Conservation (phyloP, 2,113 vertebrate species). For the Nesospiza acunhae region DNA sequence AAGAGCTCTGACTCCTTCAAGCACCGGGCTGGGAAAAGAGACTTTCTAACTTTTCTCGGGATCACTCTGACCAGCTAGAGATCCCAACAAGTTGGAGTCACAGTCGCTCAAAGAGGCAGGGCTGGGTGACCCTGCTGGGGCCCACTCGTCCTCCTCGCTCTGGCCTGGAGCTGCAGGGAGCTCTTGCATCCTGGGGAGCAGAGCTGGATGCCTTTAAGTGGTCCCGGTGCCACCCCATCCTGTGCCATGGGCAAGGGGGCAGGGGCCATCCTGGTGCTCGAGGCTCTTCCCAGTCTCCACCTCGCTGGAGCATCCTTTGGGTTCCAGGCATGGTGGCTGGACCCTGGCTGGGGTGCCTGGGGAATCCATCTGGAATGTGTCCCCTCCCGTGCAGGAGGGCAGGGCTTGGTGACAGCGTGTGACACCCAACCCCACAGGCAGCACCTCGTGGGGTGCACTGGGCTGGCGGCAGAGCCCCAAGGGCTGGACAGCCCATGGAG, state of each 20-base stretch:
- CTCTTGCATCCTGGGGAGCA: not conserved
- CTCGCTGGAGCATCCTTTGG: accelerated
- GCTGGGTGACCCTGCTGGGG: not conserved
- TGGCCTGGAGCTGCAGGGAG: not conserved
- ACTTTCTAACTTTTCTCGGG: too few species aligned
- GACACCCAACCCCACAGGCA: not conserved
- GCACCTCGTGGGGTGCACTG: accelerated
- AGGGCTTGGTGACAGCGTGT: not conserved
- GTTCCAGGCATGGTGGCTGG: not conserved
- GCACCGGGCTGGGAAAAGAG: too few species aligned
- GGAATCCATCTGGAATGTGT: not conserved
- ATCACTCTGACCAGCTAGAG: too few species aligned
- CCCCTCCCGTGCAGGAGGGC: not conserved
- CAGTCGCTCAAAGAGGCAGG: not conserved
- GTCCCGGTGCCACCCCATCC: not conserved
- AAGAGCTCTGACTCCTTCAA: too few species aligned
- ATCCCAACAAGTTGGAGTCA: not conserved
- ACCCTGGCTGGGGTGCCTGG: too few species aligned
- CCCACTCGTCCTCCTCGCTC: accelerated
- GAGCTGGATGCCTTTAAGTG: not conserved
- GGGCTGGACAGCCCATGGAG: accelerated
- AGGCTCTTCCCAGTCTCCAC: not conserved
- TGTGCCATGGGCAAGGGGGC: not conserved
- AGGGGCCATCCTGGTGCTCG: accelerated
- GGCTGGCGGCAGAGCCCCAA: not conserved